phyloP scores from a whole-genome alignment of 2,888 invertebrate genomes.

The Sisyra nigra region DNA sequence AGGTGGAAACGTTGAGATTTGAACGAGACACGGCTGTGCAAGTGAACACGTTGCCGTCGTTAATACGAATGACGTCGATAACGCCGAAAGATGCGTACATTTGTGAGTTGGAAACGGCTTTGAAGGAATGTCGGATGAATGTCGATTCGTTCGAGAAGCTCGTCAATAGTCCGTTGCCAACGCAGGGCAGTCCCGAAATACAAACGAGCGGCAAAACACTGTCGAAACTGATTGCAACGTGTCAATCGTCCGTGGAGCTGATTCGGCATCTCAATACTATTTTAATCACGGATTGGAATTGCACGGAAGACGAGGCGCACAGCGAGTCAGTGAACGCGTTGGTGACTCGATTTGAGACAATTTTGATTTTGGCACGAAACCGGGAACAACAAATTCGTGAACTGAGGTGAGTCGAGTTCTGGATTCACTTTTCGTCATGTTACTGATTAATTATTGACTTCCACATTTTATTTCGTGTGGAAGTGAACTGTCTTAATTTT shows the following conservation, averaged over 20 bases:
- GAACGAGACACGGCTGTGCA: slow-evolving; percentile 66
- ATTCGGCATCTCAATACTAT: slow-evolving; percentile 64
- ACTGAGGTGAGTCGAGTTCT: slow-evolving; percentile 41
- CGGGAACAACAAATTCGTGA: slow-evolving; percentile 63
- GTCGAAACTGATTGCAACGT: slow-evolving; percentile 58
- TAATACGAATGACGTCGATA: slow-evolving; percentile 46
- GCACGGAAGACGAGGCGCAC: slow-evolving; percentile 47
- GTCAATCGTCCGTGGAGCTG: slow-evolving; percentile 66
- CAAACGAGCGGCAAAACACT: slow-evolving; percentile 51
- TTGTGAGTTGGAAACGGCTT: slow-evolving; percentile 55
- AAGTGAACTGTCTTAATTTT: slow-evolving; percentile 1
- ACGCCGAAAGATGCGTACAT: slow-evolving; percentile 72
- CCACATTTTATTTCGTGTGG: no score
- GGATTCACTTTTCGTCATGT: slow-evolving; percentile 5
- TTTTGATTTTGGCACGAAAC: slow-evolving; percentile 53
- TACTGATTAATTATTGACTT: slow-evolving; percentile 1
- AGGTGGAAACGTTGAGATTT: slow-evolving; percentile 60
- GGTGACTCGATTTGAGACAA: slow-evolving; percentile 46
- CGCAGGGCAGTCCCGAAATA: slow-evolving; percentile 34
- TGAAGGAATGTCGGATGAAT: slow-evolving; percentile 51
- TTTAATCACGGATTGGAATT: slow-evolving; percentile 56
- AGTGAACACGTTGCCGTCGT: slow-evolving; percentile 57
- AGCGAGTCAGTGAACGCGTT: slow-evolving; percentile 46
- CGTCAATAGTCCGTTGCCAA: slow-evolving; percentile 40
- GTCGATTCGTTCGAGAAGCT: slow-evolving; percentile 49